A percentile compares a stretch with the other conserved stretches of the same genome.
Conservation (phyloP, 2,888 invertebrate genomes). For the Octodonta nipae region DNA sequence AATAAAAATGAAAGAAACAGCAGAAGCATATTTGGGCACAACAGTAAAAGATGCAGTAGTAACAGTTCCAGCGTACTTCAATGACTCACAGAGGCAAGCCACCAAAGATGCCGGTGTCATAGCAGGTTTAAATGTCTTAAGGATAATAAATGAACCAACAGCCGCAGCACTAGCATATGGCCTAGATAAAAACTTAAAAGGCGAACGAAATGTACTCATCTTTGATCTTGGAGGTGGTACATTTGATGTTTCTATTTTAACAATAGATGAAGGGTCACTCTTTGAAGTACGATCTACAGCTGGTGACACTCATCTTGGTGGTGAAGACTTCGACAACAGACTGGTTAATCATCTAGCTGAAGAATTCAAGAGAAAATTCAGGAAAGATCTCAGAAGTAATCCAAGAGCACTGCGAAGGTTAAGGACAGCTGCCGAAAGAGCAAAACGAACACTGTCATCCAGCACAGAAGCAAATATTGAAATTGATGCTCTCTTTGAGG, state of each 20-base stretch:
- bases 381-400: conserved; percentile 48
- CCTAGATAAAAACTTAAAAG: conserved; percentile 20
- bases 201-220: conserved; percentile 42
- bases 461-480: conserved; percentile 63
- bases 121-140: conserved; percentile 54
- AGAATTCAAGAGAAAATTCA: conserved; percentile 58
- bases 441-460: conserved; percentile 63
- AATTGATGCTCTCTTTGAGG: conserved; percentile 62
- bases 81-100: conserved; percentile 60
- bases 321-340: conserved; percentile 52
- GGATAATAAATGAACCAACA: conserved; percentile 67
- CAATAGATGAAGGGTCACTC: conserved; percentile 68
- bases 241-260: conserved; percentile 72
- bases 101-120: conserved; percentile 68
- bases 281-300: conserved; percentile 74
- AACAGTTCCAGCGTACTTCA: conserved; percentile 30
- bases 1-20: conserved; percentile 29
- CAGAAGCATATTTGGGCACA: conserved; percentile 36
- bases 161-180: conserved; percentile 20
- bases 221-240: conserved; percentile 53
- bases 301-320: conserved; percentile 73
- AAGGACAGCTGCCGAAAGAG: conserved; percentile 63
- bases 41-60: conserved; percentile 42
- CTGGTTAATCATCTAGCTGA: conserved; percentile 46
- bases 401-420: conserved; percentile 54